A percentile compares a stretch with the other conserved stretches of the same genome.
Evolutionary conservation across 2,797 vertebrate species (phyloP).

Genomic region (Liasis olivaceus): DNA sequence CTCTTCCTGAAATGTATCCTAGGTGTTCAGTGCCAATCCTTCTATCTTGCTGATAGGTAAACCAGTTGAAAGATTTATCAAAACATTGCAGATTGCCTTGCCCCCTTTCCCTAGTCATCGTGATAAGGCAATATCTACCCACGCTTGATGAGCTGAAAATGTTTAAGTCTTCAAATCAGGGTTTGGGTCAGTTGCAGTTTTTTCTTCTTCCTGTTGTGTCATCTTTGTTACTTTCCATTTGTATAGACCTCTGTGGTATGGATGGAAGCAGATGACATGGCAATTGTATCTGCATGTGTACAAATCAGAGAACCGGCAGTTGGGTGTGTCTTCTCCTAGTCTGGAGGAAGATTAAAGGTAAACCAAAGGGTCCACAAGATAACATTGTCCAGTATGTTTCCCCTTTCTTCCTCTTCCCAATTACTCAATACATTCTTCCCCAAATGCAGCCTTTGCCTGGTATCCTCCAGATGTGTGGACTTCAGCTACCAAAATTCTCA

Average conservation of each 20-base stretch:
- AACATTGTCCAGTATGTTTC: too few species aligned
- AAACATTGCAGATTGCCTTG: background rate
- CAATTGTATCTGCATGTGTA: background rate
- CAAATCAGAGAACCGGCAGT: background rate
- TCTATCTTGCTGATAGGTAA: background rate
- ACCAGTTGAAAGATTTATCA: background rate
- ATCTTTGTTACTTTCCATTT: background rate
- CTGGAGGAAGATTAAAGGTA: background rate
- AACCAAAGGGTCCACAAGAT: background rate
- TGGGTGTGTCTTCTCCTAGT: background rate
- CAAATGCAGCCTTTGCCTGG: too few species aligned
- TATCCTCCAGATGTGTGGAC: background rate
- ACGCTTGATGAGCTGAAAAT: background rate
- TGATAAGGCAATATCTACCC: background rate
- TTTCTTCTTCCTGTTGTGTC: background rate
- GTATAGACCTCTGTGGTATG: background rate
- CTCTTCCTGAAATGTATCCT: too few species aligned
- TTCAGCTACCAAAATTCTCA: background rate
- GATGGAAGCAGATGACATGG: background rate
- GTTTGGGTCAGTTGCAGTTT: background rate
- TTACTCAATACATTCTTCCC: too few species aligned
- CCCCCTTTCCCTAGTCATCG: background rate
- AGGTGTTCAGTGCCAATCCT: background rate
- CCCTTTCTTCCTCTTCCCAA: too few species aligned
- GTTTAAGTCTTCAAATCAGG: background rate